Evolutionary conservation across 2,888 invertebrate genomes (phyloP), one percentile per base, ranked within the genome.

Genomic region (Drosophila suboccidentalis): DNA sequence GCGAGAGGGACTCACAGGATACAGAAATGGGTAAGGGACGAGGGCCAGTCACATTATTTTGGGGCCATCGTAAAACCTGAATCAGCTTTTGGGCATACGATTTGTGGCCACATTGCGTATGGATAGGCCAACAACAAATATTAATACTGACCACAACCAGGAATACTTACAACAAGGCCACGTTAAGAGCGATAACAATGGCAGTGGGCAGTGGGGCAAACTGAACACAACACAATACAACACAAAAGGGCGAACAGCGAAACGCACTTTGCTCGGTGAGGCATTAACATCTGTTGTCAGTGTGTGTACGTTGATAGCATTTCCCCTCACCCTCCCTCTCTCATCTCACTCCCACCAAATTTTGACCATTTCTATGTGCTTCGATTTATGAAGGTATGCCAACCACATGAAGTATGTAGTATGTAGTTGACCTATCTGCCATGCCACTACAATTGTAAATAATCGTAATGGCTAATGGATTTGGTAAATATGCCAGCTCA

Each of bases 221-320:
- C 4, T 38, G 17, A 15, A 58, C 29, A 29, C 8, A 29, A 29
- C 29, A 29, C 29, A 29, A 8, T 8, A 29, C 54, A 68, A 70
- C 53, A 81, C 22, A 22, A 80, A 80, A 78, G 68, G 70, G 50
- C 75, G 63, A 76, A 89, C 85, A 86, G 71, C 84, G 82, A 89
- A 86, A 87, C 85, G 89, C 85, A 86, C 85, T 86, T 86, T 86
- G 89, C 87, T 70, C 77, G 81, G 53, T 79, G 77, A 87, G 72
- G 89, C 89, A 89, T 87, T 81, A 89, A 86, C 85, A 86, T 84
- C 87, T 87, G 84, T 75, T 87, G 89, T 77, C 78, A 54, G 75
- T 53, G 26, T 61, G 51, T 46, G 38, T 10, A 38, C 32, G 22
- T 39, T 41, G 39, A 55, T 41, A 22, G 19, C 44, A 55, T 26